Evolutionary conservation across 1,140 invertebrate genomes (phyloP).

Genomic region (Dinothrombium tinctorium): DNA sequence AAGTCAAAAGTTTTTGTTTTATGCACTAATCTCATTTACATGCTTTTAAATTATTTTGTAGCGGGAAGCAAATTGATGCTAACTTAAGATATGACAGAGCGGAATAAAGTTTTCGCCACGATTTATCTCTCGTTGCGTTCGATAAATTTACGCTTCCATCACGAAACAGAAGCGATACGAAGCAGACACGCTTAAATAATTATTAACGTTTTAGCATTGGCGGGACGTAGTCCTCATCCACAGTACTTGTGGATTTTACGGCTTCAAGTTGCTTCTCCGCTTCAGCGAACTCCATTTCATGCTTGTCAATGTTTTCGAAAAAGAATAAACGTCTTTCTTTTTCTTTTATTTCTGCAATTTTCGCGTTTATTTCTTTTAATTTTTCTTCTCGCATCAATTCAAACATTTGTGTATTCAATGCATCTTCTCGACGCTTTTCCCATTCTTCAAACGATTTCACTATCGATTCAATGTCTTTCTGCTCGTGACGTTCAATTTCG

Average conservation of each 20-base stretch:
- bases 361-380: slow-evolving; percentile 16
- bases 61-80: too few species aligned
- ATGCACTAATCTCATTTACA: too few species aligned
- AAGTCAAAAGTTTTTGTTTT: too few species aligned
- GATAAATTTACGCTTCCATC: too few species aligned
- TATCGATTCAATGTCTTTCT: slow-evolving; percentile 16
- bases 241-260: slow-evolving; percentile 2
- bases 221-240: slow-evolving; percentile 12
- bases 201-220: too few species aligned
- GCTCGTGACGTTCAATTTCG: background rate
- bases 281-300: slow-evolving; percentile 11
- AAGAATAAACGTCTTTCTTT: slow-evolving; percentile 22
- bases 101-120: too few species aligned
- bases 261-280: slow-evolving; percentile 7
- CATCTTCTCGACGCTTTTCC: slow-evolving; percentile 14
- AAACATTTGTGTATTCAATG: slow-evolving; percentile 17
- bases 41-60: too few species aligned
- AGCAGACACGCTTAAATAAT: too few species aligned
- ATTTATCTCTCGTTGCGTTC: too few species aligned
- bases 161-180: too few species aligned
- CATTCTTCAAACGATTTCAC: slow-evolving; percentile 16
- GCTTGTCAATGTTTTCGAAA: slow-evolving; percentile 22
- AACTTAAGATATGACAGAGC: too few species aligned
- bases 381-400: slow-evolving; percentile 14
- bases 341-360: slow-evolving; percentile 18